A percentile compares a stretch with the other conserved stretches of the same genome.
Conservation (phyloP, 2,113 vertebrate species). For the Scomber colias region DNA sequence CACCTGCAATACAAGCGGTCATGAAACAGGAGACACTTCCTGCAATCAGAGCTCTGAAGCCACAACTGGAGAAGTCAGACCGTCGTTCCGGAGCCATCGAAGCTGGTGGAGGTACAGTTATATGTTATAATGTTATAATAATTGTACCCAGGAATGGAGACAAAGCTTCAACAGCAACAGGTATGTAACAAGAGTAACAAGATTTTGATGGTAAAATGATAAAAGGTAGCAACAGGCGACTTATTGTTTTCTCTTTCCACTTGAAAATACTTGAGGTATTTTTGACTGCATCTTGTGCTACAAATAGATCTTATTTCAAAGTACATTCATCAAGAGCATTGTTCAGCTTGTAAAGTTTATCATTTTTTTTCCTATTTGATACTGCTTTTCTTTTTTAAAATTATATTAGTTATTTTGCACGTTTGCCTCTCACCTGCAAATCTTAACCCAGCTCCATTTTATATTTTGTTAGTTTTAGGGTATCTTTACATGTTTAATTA, state of each 20-base stretch:
- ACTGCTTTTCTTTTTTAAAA: neutral
- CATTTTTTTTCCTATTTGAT: too few species aligned
- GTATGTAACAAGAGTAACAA: neutral
- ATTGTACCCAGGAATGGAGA: neutral
- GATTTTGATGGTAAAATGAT: neutral
- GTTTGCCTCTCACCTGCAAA: neutral
- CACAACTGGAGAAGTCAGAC: slow-evolving; percentile 84
- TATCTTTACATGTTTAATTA: neutral
- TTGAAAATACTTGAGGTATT: neutral
- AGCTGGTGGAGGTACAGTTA: slow-evolving; percentile 71
- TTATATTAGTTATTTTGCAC: neutral
- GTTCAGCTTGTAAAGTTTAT: neutral
- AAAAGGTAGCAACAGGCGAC: neutral
- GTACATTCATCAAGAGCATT: neutral
- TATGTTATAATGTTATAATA: neutral
- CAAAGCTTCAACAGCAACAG: neutral
- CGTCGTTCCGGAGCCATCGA: slow-evolving; percentile 87
- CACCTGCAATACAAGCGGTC: slow-evolving; percentile 93
- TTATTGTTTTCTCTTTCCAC: neutral
- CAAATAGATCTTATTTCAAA: neutral
- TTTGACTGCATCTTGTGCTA: neutral
- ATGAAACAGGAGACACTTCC: slow-evolving; percentile 89
- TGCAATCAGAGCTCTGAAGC: slow-evolving; percentile 87
- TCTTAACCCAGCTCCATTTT: neutral
- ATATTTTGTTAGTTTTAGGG: neutral